Base-by-base conservation (phyloP, 2,797 vertebrate genomes). In the Rhabdomys pumilio region DNA sequence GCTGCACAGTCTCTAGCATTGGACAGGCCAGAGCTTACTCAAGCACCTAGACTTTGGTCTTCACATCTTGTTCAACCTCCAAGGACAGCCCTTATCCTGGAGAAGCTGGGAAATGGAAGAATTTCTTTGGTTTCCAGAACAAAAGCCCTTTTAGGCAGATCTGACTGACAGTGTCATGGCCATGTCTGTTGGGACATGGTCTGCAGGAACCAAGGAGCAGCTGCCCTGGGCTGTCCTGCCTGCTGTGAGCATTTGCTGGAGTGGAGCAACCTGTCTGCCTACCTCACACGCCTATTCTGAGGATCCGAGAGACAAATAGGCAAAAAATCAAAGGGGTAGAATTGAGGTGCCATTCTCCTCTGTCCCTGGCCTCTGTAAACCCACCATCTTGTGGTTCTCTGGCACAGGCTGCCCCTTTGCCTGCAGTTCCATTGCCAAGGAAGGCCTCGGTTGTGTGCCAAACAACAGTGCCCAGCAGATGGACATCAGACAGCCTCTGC, bases 231-330 rank as follows among this genome's bases (percentile, higher is more conserved):
- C 65, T 73, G 8, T 47, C 47, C 50, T 3, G 3, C 47, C 79
- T n/a, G 22, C 81, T 0, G 10, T 3, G 12, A 31, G 4, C 24
- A 0, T 8, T 44, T 13, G 31, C 24, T n/a, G 29, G 17, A 26
- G 3, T 57, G 47, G 19, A 29, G 22, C 13, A 1, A 26, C 34
- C 82, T 31, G 57, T 31, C 75, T 6, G 87, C 82, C 91, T 82
- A 47, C 79, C 91, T 96, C 91, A 57, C 86, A 44, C 80, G 87
- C 79, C 79, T 72, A n/a, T 44, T 38, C n/a, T 96, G 85, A 87
- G 92, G 90, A 50, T 34, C 15, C 0, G 61, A 12, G 17, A 19
- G 29, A 59, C 47, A 34, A 15, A 61, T 55, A 13, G 75, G 90
- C 61, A 85, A 53, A 79, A 87, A 63, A 59, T 73, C 59, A 14